Conservation (phyloP, 2,888 invertebrate species). For the Ganaspis brasiliensis region DNA sequence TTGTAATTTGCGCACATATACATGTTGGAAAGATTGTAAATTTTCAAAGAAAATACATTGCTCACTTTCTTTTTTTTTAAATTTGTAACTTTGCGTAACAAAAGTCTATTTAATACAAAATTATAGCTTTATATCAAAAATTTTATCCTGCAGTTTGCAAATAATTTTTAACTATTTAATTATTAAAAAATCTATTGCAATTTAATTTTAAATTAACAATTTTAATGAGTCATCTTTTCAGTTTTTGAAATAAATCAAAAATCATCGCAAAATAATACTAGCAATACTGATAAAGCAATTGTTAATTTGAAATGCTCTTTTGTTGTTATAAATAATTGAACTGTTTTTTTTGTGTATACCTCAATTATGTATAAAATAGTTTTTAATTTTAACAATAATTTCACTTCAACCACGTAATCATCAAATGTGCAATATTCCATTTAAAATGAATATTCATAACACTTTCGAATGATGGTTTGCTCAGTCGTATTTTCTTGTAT, state of each 20-base stretch:
- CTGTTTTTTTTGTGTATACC: neutral
- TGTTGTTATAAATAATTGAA: neutral
- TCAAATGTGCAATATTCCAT: neutral
- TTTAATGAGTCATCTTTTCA: neutral
- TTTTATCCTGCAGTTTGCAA: neutral
- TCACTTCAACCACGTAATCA: neutral
- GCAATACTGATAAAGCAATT: conserved; percentile 10
- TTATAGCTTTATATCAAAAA: neutral
- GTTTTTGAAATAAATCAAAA: neutral
- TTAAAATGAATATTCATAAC: conserved; percentile 3
- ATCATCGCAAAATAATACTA: conserved; percentile 14
- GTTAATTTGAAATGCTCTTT: conserved; percentile 10
- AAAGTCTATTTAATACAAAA: neutral
- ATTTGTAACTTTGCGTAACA: neutral
- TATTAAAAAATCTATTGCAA: neutral
- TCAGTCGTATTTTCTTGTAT: neutral
- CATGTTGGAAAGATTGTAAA: conserved; percentile 1
- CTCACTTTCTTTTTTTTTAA: neutral
- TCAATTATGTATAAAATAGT: conserved; percentile 2
- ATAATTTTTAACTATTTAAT: neutral
- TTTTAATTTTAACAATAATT: conserved; percentile 6
- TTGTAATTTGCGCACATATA: conserved; percentile 30
- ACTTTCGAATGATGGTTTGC: conserved; percentile 1
- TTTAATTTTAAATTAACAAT: neutral
- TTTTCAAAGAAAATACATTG: conserved; percentile 3